These are phyloP conservation scores for Tipula helvola DNA, from an alignment of 2,888 invertebrate species.

Conservation along the genomic window DNA sequence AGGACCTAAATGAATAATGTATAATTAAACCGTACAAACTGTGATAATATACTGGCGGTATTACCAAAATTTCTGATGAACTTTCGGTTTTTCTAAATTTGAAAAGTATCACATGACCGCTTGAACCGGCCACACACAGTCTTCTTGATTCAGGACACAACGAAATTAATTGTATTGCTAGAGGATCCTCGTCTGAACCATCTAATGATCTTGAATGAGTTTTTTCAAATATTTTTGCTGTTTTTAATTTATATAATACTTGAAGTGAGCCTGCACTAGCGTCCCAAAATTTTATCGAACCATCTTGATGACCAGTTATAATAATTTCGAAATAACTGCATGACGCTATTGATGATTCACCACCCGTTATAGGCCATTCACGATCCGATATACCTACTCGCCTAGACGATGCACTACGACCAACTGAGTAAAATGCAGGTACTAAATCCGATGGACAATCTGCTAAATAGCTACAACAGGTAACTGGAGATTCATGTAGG, in stretches of 20 bases:
- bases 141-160: conserved; percentile 86
- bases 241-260: conserved; percentile 89
- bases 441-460: conserved; percentile 97
- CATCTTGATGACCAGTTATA: conserved; percentile 98
- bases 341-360: conserved; percentile 89
- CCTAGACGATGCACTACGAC: conserved; percentile 53
- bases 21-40: background rate
- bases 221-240: conserved; percentile 59
- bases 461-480: conserved; percentile 91
- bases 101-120: conserved; percentile 89
- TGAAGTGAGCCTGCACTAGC: conserved; percentile 92
- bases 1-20: conserved; percentile 42
- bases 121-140: conserved; percentile 80
- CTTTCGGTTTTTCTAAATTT: conserved; percentile 89
- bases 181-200: conserved; percentile 66
- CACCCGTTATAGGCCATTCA: conserved; percentile 95
- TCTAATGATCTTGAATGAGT: conserved; percentile 51
- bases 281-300: conserved; percentile 98
- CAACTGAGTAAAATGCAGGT: conserved; percentile 95
- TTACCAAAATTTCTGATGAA: conserved; percentile 65
- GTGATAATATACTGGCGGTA: conserved; percentile 20
- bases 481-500: conserved; percentile 96
- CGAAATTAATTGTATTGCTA: conserved; percentile 79
- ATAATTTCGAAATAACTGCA: conserved; percentile 97
- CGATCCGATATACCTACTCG: conserved; percentile 79